Conservation (phyloP, 1,140 invertebrate genomes). For the Belonocnema kinseyi region DNA sequence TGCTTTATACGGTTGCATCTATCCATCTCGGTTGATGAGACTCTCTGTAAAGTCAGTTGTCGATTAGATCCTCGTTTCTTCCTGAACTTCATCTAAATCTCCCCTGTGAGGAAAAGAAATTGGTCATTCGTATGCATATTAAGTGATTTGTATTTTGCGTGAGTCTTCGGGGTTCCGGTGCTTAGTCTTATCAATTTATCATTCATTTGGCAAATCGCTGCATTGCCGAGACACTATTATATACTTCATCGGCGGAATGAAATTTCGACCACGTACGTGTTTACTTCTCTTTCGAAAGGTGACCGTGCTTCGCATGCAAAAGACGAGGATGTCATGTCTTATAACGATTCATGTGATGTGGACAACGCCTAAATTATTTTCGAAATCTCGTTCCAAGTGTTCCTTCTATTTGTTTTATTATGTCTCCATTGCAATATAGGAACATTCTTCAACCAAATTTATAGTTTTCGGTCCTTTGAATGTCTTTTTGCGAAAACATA, state of each 20-base stretch:
- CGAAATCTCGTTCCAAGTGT: background rate
- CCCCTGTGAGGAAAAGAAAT: slow-evolving; percentile 12
- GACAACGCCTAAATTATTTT: background rate
- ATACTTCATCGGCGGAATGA: background rate
- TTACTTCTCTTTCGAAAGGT: slow-evolving; percentile 37
- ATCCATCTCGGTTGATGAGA: slow-evolving; percentile 6
- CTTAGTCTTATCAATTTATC: background rate
- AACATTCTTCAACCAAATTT: background rate
- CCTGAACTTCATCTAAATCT: slow-evolving; percentile 18
- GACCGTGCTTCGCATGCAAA: slow-evolving; percentile 37
- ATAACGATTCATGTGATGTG: slow-evolving; percentile 1
- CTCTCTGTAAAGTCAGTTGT: background rate
- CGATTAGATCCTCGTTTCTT: background rate
- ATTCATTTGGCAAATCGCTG: slow-evolving; percentile 8
- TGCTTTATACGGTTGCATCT: background rate
- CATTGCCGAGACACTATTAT: background rate
- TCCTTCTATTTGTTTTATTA: background rate
- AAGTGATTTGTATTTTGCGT: slow-evolving; percentile 15
- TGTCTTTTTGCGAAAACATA: no score
- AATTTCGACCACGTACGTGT: slow-evolving; percentile 36
- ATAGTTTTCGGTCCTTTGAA: no score
- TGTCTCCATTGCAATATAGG: background rate
- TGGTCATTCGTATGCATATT: slow-evolving; percentile 19
- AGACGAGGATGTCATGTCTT: slow-evolving; percentile 10
- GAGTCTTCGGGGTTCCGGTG: slow-evolving; percentile 2